Percentiles rank a stretch among this genome's conserved stretches.
phyloP scores from a whole-genome alignment of 2,113 vertebrate genomes.

The Malurus melanocephalus region DNA sequence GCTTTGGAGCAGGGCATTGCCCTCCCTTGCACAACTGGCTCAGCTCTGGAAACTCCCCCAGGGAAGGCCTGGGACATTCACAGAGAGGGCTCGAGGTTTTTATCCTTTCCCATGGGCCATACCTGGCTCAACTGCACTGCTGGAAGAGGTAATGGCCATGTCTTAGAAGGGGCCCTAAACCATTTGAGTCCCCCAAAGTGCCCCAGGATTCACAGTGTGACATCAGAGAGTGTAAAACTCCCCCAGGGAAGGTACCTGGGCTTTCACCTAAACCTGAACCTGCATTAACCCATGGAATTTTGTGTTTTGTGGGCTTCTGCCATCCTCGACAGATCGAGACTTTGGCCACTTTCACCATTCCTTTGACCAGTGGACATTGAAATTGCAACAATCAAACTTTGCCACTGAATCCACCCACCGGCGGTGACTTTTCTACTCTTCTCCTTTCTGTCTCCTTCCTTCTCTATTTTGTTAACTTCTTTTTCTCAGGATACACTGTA shows the following conservation, averaged over 20 bases:
- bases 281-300: neutral
- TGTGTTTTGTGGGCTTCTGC: neutral
- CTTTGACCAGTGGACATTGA: neutral
- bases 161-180: neutral
- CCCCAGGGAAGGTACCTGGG: neutral
- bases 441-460: neutral
- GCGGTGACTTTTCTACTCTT: neutral
- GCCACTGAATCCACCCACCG: accelerated
- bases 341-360: neutral
- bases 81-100: neutral
- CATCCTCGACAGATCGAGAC: accelerated
- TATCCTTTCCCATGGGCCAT: accelerated
- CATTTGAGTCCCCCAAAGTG: neutral
- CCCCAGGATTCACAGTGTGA: neutral
- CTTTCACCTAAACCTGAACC: accelerated
- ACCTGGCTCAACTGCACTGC: neutral
- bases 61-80: neutral
- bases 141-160: neutral
- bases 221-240: neutral
- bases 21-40: neutral
- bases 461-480: neutral
- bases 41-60: neutral
- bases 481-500: neutral
- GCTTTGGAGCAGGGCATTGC: neutral
- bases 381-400: neutral